Base-by-base conservation (phyloP, 2,888 invertebrate species). In the Pediacus dermestoides region DNA sequence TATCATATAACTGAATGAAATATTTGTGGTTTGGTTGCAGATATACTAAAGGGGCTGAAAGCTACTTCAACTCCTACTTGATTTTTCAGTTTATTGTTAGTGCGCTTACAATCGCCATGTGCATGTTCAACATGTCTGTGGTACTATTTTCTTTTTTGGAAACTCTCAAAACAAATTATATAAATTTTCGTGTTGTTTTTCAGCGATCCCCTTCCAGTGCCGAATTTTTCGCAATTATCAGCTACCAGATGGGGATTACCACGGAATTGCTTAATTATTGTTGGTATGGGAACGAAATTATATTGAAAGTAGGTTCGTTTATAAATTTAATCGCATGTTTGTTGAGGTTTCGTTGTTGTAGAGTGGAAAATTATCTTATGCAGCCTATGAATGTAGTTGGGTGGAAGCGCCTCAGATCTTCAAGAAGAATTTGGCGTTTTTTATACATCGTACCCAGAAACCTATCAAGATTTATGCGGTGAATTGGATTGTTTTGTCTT, bases 261-360 rank as follows among this genome's bases (percentile, higher is more conserved):
- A 4, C 14, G n/a, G 28, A 28, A 3, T 6, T 11, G 3, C n/a
- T 28, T 11, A n/a, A 8, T 7, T 28, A 28, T 28, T 28, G 28
- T 10, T 28, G 28, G 28, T 28, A 13, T 28, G 28, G 28, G 8
- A 28, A 28, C 14, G 28, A 28, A 28, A 10, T 28, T 28, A 22
- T 9, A n/a, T 3, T 7, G 4, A 16, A 16, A 31, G 28, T 28
- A 28, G n/a, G n/a, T n/a, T n/a, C n/a, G n/a, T n/a, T n/a, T n/a
- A n/a, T n/a, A n/a, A n/a, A n/a, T n/a, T n/a, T n/a, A n/a, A n/a
- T n/a, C n/a, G n/a, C n/a, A n/a, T n/a, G n/a, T n/a, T n/a, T n/a
- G n/a, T n/a, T n/a, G n/a, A n/a, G n/a, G n/a, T n/a, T n/a, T n/a
- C n/a, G n/a, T n/a, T n/a, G n/a, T 23, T 23, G n/a, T 23, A 23